Base-by-base conservation (phyloP, 2,113 vertebrate genomes). In the Pluvianellus socialis region DNA sequence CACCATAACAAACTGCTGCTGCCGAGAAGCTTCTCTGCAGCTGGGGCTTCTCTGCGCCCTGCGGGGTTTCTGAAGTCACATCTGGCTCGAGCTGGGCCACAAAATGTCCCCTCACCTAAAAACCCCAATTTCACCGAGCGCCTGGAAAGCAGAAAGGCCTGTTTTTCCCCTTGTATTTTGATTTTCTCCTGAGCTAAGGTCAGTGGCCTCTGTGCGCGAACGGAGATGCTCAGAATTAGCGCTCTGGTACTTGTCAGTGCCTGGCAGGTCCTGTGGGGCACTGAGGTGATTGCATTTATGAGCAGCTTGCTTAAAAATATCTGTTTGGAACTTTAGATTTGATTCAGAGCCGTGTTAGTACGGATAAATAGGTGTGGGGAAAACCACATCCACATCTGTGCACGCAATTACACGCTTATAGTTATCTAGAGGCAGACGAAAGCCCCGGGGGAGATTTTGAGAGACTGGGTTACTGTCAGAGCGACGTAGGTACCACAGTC, bases 51-150 rank as follows among this genome's bases (percentile, higher is more conserved):
- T 66, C 23, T 44, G n/a, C 6, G 40, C 67, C 67, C 66, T 33
- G 42, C 50, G 91, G 61, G 91, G 22, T 73, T 88, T 55, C 70
- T 45, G 79, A 61, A 94, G 47, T 81, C 42, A 44, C 49, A 68
- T 83, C 55, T 2, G 10, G 35, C 75, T 65, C 55, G 44, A 44
- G 68, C 76, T 73, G 35, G 79, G 50, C 62, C 52, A 42, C 49
- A 82, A 44, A 95, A 53, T 44, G 11, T 56, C 67, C 77, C 76
- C 28, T 84, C 75, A 56, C 67, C 66, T 79, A 88, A 79, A 80
- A 92, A 75, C 32, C 14, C 68, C 84, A 42, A 86, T 97, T 96
- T 95, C 72, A 91, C 73, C 24, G 26, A 52, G 52, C 56, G 56
- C n/a, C n/a, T 14, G 40, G 68, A 84, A 65, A 30, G 11, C 45